Percentiles rank a stretch among this genome's conserved stretches.
phyloP scores from a whole-genome alignment of 1,140 invertebrate species.

The Caenorhabditis inopinata region DNA sequence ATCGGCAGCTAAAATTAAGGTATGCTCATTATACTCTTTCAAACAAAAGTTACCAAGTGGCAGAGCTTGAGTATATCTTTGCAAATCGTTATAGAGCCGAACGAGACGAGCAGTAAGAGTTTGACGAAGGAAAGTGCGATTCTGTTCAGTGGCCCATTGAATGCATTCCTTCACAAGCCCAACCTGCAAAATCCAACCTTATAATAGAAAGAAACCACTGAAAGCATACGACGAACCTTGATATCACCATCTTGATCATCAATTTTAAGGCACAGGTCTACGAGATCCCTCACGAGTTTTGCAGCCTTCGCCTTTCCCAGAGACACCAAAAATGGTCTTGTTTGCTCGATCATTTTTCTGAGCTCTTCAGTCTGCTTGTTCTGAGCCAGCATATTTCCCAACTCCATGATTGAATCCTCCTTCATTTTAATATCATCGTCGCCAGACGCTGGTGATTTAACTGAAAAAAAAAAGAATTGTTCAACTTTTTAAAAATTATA shows the following conservation, averaged over 20 bases:
- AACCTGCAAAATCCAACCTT: conserved; percentile 66
- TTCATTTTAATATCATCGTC: conserved; percentile 58
- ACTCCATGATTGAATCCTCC: conserved; percentile 58
- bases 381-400: conserved; percentile 53
- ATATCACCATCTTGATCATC: conserved; percentile 69
- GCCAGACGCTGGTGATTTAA: conserved; percentile 51
- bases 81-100: conserved; percentile 59
- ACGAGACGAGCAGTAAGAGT: conserved; percentile 76
- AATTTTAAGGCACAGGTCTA: conserved; percentile 95
- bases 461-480: conserved; percentile 36
- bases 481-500: neutral
- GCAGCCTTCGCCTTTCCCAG: conserved; percentile 99
- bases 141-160: conserved; percentile 97
- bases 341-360: conserved; percentile 68
- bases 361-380: conserved; percentile 56
- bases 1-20: conserved; percentile 71
- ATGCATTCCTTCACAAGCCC: conserved; percentile 86
- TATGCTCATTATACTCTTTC: too few species aligned
- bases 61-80: conserved; percentile 53
- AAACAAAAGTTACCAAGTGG: conserved; percentile 50
- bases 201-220: neutral
- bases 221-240: conserved; percentile 72
- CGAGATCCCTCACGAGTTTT: conserved; percentile 89
- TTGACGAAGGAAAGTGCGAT: conserved; percentile 91
- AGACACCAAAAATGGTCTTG: conserved; percentile 83